phyloP scores from a whole-genome alignment of 2,888 invertebrate species.

The Leptura quadrifasciata region DNA sequence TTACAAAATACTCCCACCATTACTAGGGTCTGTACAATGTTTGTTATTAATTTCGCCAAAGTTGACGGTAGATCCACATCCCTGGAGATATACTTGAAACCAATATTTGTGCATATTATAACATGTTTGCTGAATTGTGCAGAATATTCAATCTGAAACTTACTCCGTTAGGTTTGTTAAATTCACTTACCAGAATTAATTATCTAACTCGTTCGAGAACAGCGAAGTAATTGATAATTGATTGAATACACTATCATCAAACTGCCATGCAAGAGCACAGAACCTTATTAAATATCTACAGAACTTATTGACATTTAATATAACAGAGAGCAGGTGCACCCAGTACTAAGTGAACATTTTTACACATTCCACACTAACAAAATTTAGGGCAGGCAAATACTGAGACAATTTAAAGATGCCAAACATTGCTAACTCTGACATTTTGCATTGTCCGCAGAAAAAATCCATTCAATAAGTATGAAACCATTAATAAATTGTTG shows the following conservation, averaged over 20 bases:
- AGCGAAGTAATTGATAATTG: slow-evolving; percentile 5
- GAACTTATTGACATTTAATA: background rate
- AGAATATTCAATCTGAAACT: background rate
- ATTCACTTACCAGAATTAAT: background rate
- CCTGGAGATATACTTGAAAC: background rate
- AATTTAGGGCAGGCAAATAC: too few species aligned
- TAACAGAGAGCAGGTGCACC: too few species aligned
- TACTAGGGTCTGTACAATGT: background rate
- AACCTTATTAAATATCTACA: background rate
- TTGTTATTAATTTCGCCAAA: background rate
- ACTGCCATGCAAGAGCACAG: background rate
- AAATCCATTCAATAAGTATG: too few species aligned
- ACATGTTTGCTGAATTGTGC: background rate
- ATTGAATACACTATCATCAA: slow-evolving; percentile 1
- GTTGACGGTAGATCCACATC: background rate
- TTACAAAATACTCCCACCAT: too few species aligned
- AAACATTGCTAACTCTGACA: too few species aligned
- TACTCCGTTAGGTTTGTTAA: background rate
- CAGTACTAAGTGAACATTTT: too few species aligned
- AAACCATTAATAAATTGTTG: too few species aligned
- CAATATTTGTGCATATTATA: slow-evolving; percentile 5
- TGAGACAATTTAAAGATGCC: too few species aligned
- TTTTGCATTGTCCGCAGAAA: too few species aligned
- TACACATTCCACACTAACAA: too few species aligned
- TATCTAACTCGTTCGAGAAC: slow-evolving; percentile 16